Percentiles rank a stretch among this genome's conserved stretches.
Conservation (phyloP, 2,113 vertebrate genomes). For the Centropus bengalensis region DNA sequence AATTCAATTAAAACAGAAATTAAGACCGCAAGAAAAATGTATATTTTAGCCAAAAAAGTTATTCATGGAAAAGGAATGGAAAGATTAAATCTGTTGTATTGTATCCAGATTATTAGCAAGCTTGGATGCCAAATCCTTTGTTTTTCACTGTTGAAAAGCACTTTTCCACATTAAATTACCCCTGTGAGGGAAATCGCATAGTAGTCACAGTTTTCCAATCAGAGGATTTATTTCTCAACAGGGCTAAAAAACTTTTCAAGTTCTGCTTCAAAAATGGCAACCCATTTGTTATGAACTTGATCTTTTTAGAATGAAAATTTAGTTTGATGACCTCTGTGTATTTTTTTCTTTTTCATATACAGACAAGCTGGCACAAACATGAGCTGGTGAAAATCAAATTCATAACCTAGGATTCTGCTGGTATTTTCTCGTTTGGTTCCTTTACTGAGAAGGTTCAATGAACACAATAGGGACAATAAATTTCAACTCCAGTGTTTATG, state of each 20-base stretch:
- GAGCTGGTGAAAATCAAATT: neutral
- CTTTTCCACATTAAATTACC: slow-evolving; percentile 45
- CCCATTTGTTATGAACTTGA: neutral
- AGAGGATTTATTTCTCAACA: slow-evolving; percentile 43
- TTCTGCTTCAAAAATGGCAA: slow-evolving; percentile 33
- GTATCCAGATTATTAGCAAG: slow-evolving; percentile 50
- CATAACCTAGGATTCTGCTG: neutral
- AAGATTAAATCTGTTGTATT: slow-evolving; percentile 36
- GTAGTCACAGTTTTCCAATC: slow-evolving; percentile 40
- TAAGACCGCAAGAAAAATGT: slow-evolving; percentile 1
- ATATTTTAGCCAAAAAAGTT: slow-evolving; percentile 37
- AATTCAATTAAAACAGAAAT: slow-evolving; percentile 59
- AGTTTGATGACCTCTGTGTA: neutral
- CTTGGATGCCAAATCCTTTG: neutral
- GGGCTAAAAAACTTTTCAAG: slow-evolving; percentile 14
- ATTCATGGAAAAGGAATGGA: slow-evolving; percentile 25
- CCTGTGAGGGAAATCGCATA: slow-evolving; percentile 1
- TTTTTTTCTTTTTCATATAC: neutral
- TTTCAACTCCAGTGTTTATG: neutral
- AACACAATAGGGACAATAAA: neutral
- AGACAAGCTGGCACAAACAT: neutral
- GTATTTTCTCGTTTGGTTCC: neutral
- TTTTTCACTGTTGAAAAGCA: neutral
- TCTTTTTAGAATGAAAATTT: neutral
- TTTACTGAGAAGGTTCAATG: neutral